Conservation (phyloP, 2,888 invertebrate genomes). For the Theodoxus fluviatilis region DNA sequence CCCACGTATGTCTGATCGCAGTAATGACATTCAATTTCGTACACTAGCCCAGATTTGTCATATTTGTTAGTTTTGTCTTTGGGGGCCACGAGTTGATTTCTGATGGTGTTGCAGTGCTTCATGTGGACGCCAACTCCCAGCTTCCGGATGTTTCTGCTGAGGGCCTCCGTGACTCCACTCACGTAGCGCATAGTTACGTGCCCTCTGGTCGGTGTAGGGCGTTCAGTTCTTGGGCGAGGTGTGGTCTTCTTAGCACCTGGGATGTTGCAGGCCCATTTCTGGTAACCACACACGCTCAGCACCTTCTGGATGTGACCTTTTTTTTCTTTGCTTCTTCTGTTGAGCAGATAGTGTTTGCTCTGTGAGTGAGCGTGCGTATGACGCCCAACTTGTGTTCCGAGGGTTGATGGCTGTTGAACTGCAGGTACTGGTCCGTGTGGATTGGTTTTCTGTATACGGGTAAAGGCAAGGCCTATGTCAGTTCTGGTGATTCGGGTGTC, state of each 20-base stretch:
- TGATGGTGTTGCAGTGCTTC: no score
- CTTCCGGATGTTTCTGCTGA: no score
- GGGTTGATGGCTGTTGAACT: not conserved
- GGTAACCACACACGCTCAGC: not conserved
- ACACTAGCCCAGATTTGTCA: no score
- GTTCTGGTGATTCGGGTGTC: not conserved
- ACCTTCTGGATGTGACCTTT: not conserved
- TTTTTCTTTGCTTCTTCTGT: not conserved
- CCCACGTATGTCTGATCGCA: no score
- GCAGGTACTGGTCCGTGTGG: constrained; percentile 10
- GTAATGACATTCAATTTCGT: no score
- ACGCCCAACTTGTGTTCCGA: constrained; percentile 4
- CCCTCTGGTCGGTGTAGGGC: not conserved
- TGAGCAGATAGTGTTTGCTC: not conserved
- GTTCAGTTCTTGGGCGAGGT: not conserved
- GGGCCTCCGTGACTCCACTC: no score
- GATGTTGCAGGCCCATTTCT: not conserved
- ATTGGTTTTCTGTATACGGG: not conserved
- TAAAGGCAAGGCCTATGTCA: no score
- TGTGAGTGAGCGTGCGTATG: not conserved
- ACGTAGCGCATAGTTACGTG: not conserved
- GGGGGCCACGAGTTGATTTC: no score
- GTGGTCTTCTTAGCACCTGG: not conserved
- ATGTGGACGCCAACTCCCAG: no score
- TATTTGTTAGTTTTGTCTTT: no score